Conservation (phyloP, 2,113 vertebrate genomes). For the Eulacestoma nigropectus region DNA sequence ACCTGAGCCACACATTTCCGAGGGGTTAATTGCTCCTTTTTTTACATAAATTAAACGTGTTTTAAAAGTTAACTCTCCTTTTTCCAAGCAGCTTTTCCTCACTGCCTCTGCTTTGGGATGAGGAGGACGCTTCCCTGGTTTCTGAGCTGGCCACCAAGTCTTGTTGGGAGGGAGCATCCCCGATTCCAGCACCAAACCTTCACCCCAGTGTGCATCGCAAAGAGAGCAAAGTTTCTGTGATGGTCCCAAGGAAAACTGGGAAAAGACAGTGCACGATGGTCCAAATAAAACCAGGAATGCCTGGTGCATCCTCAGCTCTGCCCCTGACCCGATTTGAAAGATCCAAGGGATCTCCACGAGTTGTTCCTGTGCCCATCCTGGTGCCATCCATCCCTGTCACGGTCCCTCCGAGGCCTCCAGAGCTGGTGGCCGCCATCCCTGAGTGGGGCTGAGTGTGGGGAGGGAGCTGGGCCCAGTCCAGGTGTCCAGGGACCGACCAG, state of each 20-base stretch:
- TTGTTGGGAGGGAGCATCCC: neutral
- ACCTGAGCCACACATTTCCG: neutral
- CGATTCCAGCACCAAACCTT: neutral
- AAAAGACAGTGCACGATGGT: neutral
- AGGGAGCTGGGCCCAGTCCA: neutral
- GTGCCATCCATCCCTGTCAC: rapidly evolving
- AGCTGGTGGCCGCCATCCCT: neutral
- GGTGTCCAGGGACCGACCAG: neutral
- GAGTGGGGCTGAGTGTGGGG: neutral
- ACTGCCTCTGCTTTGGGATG: neutral
- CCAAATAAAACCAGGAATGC: neutral
- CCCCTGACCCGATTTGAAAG: neutral
- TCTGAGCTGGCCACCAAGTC: neutral
- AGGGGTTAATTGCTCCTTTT: neutral
- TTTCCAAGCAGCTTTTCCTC: neutral
- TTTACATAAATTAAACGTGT: neutral
- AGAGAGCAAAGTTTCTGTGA: rapidly evolving
- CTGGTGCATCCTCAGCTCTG: neutral
- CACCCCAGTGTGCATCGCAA: rapidly evolving
- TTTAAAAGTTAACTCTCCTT: neutral
- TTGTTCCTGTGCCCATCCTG: neutral
- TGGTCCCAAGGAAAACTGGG: neutral
- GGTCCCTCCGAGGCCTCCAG: rapidly evolving
- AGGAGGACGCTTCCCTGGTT: neutral
- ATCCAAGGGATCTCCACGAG: neutral